Base-by-base conservation (phyloP, 2,888 invertebrate genomes). In the Phanerotoma sp. region DNA sequence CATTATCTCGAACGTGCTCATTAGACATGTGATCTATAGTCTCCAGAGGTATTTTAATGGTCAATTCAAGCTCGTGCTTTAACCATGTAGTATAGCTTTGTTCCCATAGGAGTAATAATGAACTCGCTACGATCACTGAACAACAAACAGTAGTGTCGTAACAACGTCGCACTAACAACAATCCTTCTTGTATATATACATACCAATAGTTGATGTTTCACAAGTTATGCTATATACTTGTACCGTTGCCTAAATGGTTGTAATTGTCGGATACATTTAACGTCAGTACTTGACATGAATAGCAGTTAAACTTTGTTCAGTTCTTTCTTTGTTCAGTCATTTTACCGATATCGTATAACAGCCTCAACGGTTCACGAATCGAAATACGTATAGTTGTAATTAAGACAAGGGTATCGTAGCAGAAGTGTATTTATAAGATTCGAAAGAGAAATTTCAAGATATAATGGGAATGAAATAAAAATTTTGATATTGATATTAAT, bases 91-190 rank as follows among this genome's bases (percentile, higher is more conserved):
- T 6, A 25, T 41, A 42, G 25, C 47, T 22, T n/a, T 42, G 32
- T 47, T 62, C 68, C 67, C 68, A 28, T 45, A 67, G 60, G 72
- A 57, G 60, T 62, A 68, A 68, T 72, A 72, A 71, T 66, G 69
- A 71, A 69, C 66, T 64, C 63, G 60, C 61, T 62, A 51, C 57
- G 61, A 62, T 55, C 66, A 61, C 66, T 68, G 66, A 69, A 70
- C 68, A 72, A 56, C 56, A n/a, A n/a, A n/a, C n/a, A n/a, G n/a
- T 52, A 61, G 61, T 64, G 16, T 15, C 9, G 13, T 4, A 21
- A 16, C n/a, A 25, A 18, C 25, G 15, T 10, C 6, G 25, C 13
- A 28, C 20, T 15, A 20, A 6, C 11, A 49, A 16, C 28, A 30
- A 38, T 16, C 38, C 38, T 21, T 3, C 21, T 42, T 25, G 42